Evolutionary conservation across 2,888 invertebrate species (phyloP).

Genomic region (Panorpa germanica): DNA sequence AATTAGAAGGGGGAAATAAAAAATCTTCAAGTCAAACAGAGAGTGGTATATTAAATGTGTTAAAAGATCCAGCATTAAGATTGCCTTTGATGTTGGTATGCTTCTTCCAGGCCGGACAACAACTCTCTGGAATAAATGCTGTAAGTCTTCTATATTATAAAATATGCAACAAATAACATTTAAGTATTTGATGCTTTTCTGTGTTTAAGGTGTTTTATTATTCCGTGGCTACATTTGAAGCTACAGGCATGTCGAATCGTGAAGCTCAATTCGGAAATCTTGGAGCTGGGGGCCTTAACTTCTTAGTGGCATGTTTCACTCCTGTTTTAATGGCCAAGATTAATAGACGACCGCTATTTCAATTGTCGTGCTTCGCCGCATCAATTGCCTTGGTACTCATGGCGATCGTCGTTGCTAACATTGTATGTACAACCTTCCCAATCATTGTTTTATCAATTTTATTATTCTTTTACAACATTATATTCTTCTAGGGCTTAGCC

Average conservation of each 20-base stretch:
- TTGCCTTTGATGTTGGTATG: conserved; percentile 62
- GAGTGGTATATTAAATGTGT: conserved; percentile 37
- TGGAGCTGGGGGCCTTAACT: conserved; percentile 53
- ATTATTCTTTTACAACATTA: too few species aligned
- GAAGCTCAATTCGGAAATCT: conserved; percentile 58
- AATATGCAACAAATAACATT: too few species aligned
- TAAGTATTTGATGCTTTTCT: too few species aligned
- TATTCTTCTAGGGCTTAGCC: conserved; percentile 29
- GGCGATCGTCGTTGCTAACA: conserved; percentile 37
- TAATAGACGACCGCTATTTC: conserved; percentile 45
- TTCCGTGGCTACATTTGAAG: conserved; percentile 56
- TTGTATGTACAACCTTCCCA: too few species aligned
- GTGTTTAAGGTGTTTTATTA: conserved; percentile 57
- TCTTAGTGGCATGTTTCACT: conserved; percentile 43
- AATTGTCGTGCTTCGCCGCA: conserved; percentile 39
- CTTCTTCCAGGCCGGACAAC: conserved; percentile 70
- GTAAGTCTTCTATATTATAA: conserved; percentile 28
- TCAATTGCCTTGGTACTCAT: conserved; percentile 36
- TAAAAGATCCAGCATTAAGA: conserved; percentile 33
- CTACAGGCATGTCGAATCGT: conserved; percentile 40
- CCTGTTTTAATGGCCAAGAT: conserved; percentile 43
- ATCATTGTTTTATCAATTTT: too few species aligned
- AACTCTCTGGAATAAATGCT: conserved; percentile 79
- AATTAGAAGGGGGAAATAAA: too few species aligned
- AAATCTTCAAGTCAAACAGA: conserved; percentile 19